phyloP scores from a whole-genome alignment of 2,113 vertebrate species.

The Vulpes ferrilata region DNA sequence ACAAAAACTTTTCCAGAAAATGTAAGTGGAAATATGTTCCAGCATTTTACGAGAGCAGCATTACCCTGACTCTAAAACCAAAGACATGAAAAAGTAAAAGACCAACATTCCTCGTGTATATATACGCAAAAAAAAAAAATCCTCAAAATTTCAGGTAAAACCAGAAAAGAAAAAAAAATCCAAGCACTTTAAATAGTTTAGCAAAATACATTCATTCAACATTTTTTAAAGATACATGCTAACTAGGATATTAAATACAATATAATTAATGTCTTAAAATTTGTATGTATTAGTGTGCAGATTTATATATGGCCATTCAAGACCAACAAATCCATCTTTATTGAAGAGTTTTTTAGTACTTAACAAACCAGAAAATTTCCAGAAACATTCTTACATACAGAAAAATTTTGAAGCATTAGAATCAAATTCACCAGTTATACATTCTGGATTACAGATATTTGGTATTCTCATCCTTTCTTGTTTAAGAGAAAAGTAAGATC shows the following conservation, averaged over 20 bases:
- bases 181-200: background rate
- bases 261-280: background rate
- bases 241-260: background rate
- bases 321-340: background rate
- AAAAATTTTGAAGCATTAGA: background rate
- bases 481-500: constrained; percentile 2
- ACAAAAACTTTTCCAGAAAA: constrained; percentile 21
- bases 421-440: background rate
- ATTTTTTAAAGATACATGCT: background rate
- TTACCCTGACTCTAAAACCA: background rate
- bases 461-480: background rate
- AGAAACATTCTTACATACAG: background rate
- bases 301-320: background rate
- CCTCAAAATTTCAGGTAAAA: background rate
- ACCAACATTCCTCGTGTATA: background rate
- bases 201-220: background rate
- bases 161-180: background rate
- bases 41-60: background rate
- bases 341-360: background rate
- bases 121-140: background rate
- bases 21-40: background rate
- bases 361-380: background rate
- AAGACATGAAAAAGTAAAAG: background rate
- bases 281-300: background rate
- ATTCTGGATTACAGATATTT: background rate